Conservation (phyloP, 2,888 invertebrate species). For the Chymomyza amoena region DNA sequence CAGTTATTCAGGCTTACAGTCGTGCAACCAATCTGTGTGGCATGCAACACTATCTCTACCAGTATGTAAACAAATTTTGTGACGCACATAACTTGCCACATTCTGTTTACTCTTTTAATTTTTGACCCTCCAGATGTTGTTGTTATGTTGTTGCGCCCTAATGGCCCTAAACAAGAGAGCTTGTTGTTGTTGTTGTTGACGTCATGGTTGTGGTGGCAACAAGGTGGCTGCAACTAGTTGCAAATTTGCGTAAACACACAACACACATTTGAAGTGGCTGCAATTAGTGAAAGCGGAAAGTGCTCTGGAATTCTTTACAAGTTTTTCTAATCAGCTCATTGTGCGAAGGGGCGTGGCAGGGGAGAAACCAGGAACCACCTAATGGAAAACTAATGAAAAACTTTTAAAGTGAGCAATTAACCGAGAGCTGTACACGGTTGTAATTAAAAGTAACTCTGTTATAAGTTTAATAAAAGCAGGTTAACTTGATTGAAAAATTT, state of each 20-base stretch:
- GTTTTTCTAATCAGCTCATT: background rate
- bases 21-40: background rate
- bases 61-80: background rate
- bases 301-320: background rate
- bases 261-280: background rate
- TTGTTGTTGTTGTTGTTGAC: conserved; percentile 1
- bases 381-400: background rate
- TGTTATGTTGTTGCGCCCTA: background rate
- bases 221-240: background rate
- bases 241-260: background rate
- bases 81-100: background rate
- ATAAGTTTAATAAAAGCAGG: too few relatives aligned
- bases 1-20: background rate
- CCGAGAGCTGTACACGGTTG: background rate
- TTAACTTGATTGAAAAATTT: too few relatives aligned
- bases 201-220: background rate
- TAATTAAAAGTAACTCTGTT: background rate
- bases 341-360: background rate
- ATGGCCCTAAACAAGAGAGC: background rate
- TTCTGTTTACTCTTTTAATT: background rate
- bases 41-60: background rate
- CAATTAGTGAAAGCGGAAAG: background rate
- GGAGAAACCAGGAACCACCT: background rate
- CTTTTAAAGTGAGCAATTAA: background rate
- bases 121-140: background rate